phyloP scores from a whole-genome alignment of 2,113 vertebrate species.

The Prochilodus magdalenae region DNA sequence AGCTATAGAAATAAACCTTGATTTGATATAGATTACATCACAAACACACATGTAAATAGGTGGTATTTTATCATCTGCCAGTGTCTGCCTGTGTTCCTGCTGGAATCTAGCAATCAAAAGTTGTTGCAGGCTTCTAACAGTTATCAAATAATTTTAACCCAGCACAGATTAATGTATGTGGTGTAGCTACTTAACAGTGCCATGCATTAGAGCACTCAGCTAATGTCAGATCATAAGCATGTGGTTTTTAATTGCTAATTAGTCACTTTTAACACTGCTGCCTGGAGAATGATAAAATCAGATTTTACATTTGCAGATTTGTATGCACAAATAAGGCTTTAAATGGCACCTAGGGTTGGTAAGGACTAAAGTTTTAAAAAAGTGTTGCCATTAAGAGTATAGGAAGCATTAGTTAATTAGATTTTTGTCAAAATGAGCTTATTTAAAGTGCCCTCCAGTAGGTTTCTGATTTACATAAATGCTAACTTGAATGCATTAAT shows the following conservation, averaged over 20 bases:
- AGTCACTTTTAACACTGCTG: not conserved
- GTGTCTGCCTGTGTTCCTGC: too few relatives aligned
- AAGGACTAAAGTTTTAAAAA: too few relatives aligned
- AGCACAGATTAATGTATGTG: too few relatives aligned
- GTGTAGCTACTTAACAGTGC: not conserved
- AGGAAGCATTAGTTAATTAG: too few relatives aligned
- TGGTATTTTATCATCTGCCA: not conserved
- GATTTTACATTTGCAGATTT: not conserved
- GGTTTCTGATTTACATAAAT: not conserved
- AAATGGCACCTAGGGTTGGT: too few relatives aligned
- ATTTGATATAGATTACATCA: not conserved
- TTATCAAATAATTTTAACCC: too few relatives aligned
- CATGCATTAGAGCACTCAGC: not conserved
- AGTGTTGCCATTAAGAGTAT: too few relatives aligned
- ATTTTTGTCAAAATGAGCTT: not conserved
- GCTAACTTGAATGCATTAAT: not conserved
- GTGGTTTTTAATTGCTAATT: not conserved
- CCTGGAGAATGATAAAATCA: not conserved
- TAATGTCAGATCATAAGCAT: not conserved
- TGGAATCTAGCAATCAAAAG: too few relatives aligned
- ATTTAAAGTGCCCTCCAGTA: not conserved
- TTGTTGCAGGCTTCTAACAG: too few relatives aligned
- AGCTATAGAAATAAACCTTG: too few relatives aligned
- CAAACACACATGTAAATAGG: not conserved
- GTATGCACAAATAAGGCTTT: not conserved